Evolutionary conservation across 2,888 invertebrate genomes (phyloP).

Genomic region (Bombyx huttoni): DNA sequence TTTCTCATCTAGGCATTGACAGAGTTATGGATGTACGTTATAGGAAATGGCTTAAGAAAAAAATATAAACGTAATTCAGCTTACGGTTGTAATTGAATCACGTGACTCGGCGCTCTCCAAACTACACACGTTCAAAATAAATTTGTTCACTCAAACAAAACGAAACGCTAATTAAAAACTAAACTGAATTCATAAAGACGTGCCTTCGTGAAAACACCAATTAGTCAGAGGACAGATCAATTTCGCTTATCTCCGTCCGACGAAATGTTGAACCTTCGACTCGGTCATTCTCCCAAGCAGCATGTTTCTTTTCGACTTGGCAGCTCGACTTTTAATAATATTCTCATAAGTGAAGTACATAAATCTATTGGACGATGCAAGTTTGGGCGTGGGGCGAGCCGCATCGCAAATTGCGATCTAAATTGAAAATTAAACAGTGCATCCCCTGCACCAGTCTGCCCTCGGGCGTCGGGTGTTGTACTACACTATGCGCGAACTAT

Average conservation of each 20-base stretch:
- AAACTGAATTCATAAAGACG: conserved; percentile 11
- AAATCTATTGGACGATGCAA: conserved; percentile 66
- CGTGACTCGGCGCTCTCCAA: too few relatives aligned
- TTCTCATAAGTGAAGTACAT: conserved; percentile 43
- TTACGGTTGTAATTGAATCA: too few relatives aligned
- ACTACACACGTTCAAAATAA: neutral
- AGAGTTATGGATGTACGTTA: conserved; percentile 4
- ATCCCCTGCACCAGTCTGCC: conserved; percentile 9
- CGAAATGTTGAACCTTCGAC: conserved; percentile 65
- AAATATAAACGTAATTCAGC: too few relatives aligned
- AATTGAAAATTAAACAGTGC: conserved; percentile 73
- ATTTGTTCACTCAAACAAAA: neutral
- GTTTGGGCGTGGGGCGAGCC: conserved; percentile 58
- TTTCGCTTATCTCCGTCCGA: conserved; percentile 46
- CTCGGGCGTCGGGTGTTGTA: too few relatives aligned
- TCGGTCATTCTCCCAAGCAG: conserved; percentile 24
- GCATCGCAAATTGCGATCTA: conserved; percentile 73
- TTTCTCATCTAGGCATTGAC: too few relatives aligned
- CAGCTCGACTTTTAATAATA: conserved; percentile 64
- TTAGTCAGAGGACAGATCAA: conserved; percentile 36
- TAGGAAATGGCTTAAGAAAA: too few relatives aligned
- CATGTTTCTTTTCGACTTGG: conserved; percentile 45
- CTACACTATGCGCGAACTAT: too few relatives aligned
- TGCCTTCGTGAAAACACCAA: conserved; percentile 8
- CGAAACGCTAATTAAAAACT: conserved; percentile 10